Conservation (phyloP, 2,113 vertebrate genomes). For the Epinephelus cyanopodus region DNA sequence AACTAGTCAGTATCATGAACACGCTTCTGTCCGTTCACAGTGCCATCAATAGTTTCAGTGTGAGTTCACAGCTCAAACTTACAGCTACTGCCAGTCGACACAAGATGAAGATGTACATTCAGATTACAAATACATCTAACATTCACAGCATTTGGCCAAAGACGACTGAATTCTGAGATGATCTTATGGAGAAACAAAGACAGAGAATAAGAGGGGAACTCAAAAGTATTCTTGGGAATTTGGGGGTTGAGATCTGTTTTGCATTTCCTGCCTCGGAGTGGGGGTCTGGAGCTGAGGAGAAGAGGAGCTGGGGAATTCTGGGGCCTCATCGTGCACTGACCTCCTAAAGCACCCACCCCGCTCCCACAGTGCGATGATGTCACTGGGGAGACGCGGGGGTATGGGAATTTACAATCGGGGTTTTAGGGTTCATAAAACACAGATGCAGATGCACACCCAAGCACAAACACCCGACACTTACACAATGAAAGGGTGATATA, state of each 20-base stretch:
- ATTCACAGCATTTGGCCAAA: constrained; percentile 1
- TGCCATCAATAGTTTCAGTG: neutral
- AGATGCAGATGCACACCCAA: constrained; percentile 53
- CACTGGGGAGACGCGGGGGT: constrained; percentile 58
- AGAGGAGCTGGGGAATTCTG: constrained; percentile 58
- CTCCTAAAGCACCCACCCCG: constrained; percentile 23
- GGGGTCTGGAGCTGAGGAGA: constrained; percentile 38
- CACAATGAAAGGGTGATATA: constrained; percentile 14
- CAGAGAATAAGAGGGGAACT: neutral
- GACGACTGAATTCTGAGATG: neutral
- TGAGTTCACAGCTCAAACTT: neutral
- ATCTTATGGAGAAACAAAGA: neutral
- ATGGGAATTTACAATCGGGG: constrained; percentile 66
- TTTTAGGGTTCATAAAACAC: constrained; percentile 63
- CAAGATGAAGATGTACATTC: neutral
- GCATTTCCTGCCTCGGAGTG: constrained; percentile 67
- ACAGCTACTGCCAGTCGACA: neutral
- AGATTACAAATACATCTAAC: neutral
- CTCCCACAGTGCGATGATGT: constrained; percentile 60
- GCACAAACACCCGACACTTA: constrained; percentile 42
- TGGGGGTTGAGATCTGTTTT: constrained; percentile 70
- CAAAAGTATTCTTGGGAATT: constrained; percentile 40
- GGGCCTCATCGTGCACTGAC: constrained; percentile 59
- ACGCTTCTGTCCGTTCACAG: neutral
- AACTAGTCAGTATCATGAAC: neutral